Percentiles rank a stretch among this genome's conserved stretches.
phyloP scores from a whole-genome alignment of 2,888 invertebrate genomes.

The Petrolisthes cinctipes region DNA sequence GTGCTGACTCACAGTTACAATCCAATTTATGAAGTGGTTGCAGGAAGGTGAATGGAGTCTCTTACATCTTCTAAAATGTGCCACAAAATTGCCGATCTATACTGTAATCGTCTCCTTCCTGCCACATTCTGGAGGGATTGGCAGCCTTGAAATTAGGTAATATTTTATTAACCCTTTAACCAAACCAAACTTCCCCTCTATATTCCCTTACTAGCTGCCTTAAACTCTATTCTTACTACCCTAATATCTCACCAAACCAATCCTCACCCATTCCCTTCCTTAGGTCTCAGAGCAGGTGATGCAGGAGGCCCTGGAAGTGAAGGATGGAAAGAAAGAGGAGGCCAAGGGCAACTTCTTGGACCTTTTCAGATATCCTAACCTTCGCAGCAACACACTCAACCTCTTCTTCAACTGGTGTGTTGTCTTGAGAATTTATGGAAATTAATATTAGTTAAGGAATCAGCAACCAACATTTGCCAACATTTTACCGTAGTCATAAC shows the following conservation, averaged over 20 bases:
- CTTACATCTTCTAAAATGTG: too few species aligned
- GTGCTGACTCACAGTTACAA: too few species aligned
- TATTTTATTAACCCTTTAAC: too few species aligned
- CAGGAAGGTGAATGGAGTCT: too few species aligned
- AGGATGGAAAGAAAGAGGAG: background rate
- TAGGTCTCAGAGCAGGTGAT: slow-evolving; percentile 40
- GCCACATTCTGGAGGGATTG: too few species aligned
- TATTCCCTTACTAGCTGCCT: background rate
- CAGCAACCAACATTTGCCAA: background rate
- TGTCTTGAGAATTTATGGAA: background rate
- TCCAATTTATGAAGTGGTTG: too few species aligned
- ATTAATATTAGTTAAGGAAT: background rate
- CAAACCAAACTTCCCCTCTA: background rate
- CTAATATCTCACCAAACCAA: background rate
- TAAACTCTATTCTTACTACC: background rate
- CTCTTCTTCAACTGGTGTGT: slow-evolving; percentile 76
- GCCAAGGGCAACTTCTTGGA: slow-evolving; percentile 37
- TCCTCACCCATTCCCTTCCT: background rate
- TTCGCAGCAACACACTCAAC: slow-evolving; percentile 77
- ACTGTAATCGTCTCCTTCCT: too few species aligned
- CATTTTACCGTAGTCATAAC: background rate
- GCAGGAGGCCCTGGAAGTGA: background rate
- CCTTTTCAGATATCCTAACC: slow-evolving; percentile 65
- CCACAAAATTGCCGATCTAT: too few species aligned
- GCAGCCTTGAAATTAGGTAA: too few species aligned